Evolutionary conservation across 2,797 vertebrate species (phyloP).

Genomic region (Danionella dracula): DNA sequence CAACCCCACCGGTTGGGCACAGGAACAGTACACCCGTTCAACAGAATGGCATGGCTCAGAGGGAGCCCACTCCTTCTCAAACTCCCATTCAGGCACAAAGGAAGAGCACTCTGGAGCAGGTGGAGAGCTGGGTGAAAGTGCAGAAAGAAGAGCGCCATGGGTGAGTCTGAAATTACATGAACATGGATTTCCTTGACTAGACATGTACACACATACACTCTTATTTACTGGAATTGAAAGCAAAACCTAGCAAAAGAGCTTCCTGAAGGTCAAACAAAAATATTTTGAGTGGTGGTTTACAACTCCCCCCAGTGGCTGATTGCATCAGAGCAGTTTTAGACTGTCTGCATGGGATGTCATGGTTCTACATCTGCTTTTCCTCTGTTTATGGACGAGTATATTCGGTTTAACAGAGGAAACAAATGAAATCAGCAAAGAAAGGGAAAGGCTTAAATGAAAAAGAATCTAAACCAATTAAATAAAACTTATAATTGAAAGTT

Average conservation of each 20-base stretch:
- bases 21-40: slow-evolving; percentile 80
- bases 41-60: slow-evolving; percentile 81
- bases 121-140: slow-evolving; percentile 88
- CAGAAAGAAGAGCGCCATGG: slow-evolving; percentile 78
- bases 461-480: too few relatives aligned
- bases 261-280: too few relatives aligned
- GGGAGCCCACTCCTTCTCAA: slow-evolving; percentile 65
- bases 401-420: too few relatives aligned
- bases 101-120: slow-evolving; percentile 78
- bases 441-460: too few relatives aligned
- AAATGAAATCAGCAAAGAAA: too few relatives aligned
- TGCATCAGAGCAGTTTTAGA: too few relatives aligned
- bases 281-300: neutral
- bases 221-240: neutral
- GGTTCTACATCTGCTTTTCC: too few relatives aligned
- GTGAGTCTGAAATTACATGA: slow-evolving; percentile 45
- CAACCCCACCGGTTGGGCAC: slow-evolving; percentile 59
- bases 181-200: too few relatives aligned
- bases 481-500: too few relatives aligned
- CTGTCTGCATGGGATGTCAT: too few relatives aligned
- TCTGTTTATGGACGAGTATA: too few relatives aligned
- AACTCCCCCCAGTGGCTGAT: neutral
- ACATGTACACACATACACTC: neutral
- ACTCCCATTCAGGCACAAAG: slow-evolving; percentile 73
- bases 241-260: too few relatives aligned